Conservation (phyloP, 2,113 vertebrate genomes). For the Chionomys nivalis region DNA sequence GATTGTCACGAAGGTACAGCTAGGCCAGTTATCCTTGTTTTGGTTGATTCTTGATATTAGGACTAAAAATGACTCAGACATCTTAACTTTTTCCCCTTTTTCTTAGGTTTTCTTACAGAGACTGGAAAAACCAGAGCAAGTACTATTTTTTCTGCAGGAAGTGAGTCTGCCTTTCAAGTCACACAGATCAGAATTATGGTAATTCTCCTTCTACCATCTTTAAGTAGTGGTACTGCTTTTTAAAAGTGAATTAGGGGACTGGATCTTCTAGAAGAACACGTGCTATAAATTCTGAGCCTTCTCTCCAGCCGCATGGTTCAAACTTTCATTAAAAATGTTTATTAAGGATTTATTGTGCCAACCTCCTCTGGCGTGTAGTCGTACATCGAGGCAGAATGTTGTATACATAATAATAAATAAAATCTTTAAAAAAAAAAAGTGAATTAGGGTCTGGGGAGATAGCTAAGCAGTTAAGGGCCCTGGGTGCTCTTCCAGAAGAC, state of each 20-base stretch:
- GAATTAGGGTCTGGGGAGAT: background rate
- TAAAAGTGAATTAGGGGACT: no score
- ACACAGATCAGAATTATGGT: slow-evolving; percentile 98
- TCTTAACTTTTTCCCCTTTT: slow-evolving; percentile 59
- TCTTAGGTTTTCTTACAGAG: slow-evolving; percentile 96
- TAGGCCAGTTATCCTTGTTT: background rate
- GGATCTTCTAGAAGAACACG: no score
- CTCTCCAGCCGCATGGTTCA: background rate
- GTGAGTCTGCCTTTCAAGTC: slow-evolving; percentile 95
- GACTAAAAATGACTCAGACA: background rate
- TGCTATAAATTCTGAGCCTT: no score
- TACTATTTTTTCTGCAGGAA: slow-evolving; percentile 94
- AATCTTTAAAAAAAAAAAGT: no score
- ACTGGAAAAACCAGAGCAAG: slow-evolving; percentile 94
- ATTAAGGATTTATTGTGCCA: background rate
- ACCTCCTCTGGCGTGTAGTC: no score
- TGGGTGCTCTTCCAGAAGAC: background rate
- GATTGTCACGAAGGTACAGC: background rate
- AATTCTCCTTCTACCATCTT: slow-evolving; percentile 67
- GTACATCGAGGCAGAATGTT: no score
- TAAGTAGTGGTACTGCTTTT: background rate
- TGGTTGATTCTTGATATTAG: slow-evolving; percentile 11
- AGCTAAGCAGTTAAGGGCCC: background rate
- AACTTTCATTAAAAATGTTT: slow-evolving; percentile 15
- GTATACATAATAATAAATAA: no score